Percentiles rank a stretch among this genome's conserved stretches.
These are phyloP conservation scores for Riptortus pedestris DNA, from an alignment of 1,140 invertebrate genomes.

Conservation along the genomic window DNA sequence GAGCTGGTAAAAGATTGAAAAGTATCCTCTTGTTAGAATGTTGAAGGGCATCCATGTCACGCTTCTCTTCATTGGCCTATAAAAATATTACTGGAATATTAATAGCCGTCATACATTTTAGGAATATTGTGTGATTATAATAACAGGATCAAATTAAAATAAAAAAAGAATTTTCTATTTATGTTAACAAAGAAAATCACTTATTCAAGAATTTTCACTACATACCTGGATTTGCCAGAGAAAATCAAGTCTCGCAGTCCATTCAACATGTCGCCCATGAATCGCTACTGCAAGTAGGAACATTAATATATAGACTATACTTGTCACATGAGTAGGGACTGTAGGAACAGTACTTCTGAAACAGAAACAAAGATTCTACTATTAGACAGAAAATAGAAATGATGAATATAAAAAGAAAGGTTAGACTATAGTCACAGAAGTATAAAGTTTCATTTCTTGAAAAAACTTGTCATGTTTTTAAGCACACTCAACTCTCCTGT, in stretches of 20 bases:
- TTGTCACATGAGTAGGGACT: conserved; percentile 53
- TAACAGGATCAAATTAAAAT: no score
- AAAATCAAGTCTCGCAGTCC: conserved; percentile 74
- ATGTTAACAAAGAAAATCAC: background rate
- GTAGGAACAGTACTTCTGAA: conserved; percentile 49
- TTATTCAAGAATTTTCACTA: no score
- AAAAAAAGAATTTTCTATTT: no score
- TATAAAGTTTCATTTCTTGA: no score
- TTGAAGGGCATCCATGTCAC: conserved; percentile 83
- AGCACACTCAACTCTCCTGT: no score
- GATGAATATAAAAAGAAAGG: background rate
- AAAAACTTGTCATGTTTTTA: no score
- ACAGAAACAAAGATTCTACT: no score
- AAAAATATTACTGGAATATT: conserved; percentile 25
- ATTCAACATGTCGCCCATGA: conserved; percentile 75
- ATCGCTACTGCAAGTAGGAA: conserved; percentile 68
- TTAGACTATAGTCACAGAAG: no score
- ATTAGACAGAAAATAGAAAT: background rate
- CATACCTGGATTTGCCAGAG: conserved; percentile 66
- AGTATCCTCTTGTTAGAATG: conserved; percentile 77
- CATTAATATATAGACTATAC: conserved; percentile 61
- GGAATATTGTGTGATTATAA: no score
- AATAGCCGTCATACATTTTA: no score
- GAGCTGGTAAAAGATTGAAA: conserved; percentile 83
- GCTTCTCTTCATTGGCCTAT: conserved; percentile 76